Conservation (phyloP, 2,113 vertebrate genomes). For the Oreamnos americanus region DNA sequence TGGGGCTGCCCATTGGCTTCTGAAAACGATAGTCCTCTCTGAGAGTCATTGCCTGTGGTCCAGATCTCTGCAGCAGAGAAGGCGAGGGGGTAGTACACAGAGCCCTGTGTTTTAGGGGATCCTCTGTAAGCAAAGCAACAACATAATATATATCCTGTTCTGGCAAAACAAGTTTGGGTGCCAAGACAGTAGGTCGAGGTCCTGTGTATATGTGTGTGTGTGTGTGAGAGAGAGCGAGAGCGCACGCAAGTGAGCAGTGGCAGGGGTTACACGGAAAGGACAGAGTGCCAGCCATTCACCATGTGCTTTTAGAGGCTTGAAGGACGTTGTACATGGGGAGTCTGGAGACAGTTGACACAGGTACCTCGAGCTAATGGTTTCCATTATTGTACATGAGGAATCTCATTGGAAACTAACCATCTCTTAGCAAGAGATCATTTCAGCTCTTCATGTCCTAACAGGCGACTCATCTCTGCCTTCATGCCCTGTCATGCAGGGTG, state of each 20-base stretch:
- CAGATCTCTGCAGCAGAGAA: too few species aligned
- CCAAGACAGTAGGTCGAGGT: background rate
- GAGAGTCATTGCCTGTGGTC: background rate
- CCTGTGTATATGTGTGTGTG: background rate
- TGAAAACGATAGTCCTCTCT: background rate
- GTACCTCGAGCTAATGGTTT: background rate
- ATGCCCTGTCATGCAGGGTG: background rate
- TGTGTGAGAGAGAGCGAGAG: rapidly evolving
- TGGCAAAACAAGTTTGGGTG: background rate
- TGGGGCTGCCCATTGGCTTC: background rate
- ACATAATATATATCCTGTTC: background rate
- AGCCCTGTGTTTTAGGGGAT: background rate
- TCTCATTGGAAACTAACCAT: background rate
- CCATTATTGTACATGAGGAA: background rate
- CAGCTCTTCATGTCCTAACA: background rate
- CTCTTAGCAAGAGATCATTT: background rate
- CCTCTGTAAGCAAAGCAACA: background rate
- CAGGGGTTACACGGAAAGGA: background rate
- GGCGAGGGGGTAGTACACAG: background rate
- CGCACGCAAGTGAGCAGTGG: rapidly evolving
- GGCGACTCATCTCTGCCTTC: background rate
- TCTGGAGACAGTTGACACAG: background rate
- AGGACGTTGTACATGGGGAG: background rate
- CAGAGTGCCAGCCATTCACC: background rate
- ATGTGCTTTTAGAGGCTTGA: background rate